These are phyloP conservation scores for Alloscopus bannaensis DNA, from an alignment of 2,888 invertebrate species.

Conservation along the genomic window DNA sequence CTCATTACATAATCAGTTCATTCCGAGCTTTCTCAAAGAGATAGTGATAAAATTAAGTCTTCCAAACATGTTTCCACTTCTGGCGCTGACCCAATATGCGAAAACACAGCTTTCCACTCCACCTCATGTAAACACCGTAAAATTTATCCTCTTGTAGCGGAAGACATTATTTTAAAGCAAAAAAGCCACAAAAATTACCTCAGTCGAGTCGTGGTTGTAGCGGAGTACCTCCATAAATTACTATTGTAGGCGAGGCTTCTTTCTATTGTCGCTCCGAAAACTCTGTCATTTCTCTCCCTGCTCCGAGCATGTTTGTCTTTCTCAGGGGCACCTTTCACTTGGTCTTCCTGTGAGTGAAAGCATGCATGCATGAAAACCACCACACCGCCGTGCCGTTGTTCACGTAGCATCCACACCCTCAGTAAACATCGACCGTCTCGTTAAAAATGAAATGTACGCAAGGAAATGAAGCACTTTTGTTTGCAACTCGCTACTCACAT, in stretches of 20 bases:
- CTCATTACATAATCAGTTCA: not conserved
- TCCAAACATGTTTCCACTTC: not conserved
- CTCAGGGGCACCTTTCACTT: conserved; percentile 3
- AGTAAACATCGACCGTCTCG: no score
- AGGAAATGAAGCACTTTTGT: conserved; percentile 23
- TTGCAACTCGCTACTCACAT: conserved; percentile 19
- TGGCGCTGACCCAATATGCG: no score
- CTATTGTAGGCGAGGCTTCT: no score
- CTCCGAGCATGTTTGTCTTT: not conserved
- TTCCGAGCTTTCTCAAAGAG: not conserved
- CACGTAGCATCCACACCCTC: no score
- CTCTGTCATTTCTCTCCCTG: not conserved
- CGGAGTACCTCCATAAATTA: no score
- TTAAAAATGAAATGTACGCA: conserved; percentile 29
- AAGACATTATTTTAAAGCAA: not conserved
- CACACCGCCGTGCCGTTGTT: not conserved
- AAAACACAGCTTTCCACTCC: no score
- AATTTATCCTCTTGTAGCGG: not conserved
- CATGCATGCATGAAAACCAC: conserved; percentile 6
- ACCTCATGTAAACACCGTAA: no score
- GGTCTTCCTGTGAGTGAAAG: not conserved
- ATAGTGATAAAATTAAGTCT: not conserved
- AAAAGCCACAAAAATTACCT: not conserved
- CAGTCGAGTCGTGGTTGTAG: not conserved
- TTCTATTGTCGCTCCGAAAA: no score